These are phyloP conservation scores for Opisthocomus hoazin DNA, from an alignment of 2,113 vertebrate genomes.

Conservation along the genomic window DNA sequence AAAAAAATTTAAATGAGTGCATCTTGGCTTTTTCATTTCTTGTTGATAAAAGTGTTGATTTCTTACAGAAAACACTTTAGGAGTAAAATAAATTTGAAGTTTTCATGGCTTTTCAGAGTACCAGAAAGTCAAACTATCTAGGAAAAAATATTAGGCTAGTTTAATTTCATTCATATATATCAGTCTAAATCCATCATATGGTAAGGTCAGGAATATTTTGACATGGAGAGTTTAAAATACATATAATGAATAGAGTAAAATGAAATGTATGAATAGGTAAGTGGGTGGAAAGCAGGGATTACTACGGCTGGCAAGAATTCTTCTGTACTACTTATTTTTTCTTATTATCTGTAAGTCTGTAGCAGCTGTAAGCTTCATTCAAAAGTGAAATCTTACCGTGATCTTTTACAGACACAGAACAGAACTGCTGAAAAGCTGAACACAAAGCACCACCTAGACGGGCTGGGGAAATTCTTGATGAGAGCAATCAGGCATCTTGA, in stretches of 20 bases:
- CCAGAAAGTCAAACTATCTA: neutral
- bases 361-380: neutral
- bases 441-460: neutral
- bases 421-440: neutral
- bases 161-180: neutral
- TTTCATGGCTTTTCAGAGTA: neutral
- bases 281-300: neutral
- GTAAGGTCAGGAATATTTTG: neutral
- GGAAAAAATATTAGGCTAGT: neutral
- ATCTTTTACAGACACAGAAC: neutral
- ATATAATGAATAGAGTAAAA: neutral
- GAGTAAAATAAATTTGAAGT: neutral
- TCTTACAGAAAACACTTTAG: neutral
- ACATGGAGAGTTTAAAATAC: neutral
- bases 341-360: neutral
- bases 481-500: neutral
- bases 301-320: neutral
- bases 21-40: neutral
- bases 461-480: neutral
- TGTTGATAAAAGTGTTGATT: neutral
- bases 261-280: neutral
- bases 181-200: neutral
- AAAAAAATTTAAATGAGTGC: neutral
- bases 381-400: neutral
- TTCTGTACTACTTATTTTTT: neutral